These are phyloP conservation scores for Stegodyphus mimosarum DNA, from an alignment of 1,140 invertebrate species.

Conservation along the genomic window DNA sequence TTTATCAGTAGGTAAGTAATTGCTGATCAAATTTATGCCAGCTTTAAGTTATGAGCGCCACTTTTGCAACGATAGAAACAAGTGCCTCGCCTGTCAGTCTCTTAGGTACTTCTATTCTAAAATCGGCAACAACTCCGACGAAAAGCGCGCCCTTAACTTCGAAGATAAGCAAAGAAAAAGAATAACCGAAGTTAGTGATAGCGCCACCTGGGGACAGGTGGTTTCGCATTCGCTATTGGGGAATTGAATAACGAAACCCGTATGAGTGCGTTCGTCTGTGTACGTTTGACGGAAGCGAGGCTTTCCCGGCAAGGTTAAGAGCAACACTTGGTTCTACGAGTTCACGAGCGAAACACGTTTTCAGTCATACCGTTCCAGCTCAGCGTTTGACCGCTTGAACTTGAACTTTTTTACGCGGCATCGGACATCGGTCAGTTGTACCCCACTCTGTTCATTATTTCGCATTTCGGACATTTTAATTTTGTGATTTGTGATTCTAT, in stretches of 20 bases:
- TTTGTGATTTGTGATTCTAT: neutral
- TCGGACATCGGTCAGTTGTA: slow-evolving; percentile 49
- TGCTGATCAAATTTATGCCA: neutral
- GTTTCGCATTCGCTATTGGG: slow-evolving; percentile 6
- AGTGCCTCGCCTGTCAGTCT: neutral
- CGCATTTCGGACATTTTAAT: neutral
- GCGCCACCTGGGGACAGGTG: slow-evolving; percentile 58
- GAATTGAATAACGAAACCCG: slow-evolving; percentile 52
- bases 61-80: neutral
- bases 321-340: slow-evolving; percentile 55
- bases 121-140: neutral
- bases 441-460: too few species aligned
- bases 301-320: slow-evolving; percentile 54
- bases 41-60: neutral
- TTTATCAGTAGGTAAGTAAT: neutral
- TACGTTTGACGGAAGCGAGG: slow-evolving; percentile 39
- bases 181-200: neutral
- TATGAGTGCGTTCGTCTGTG: slow-evolving; percentile 18
- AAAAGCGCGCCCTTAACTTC: neutral
- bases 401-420: slow-evolving; percentile 42
- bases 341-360: slow-evolving; percentile 53
- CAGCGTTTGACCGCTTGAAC: slow-evolving; percentile 48
- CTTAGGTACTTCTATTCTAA: neutral
- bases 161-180: neutral
- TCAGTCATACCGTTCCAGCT: slow-evolving; percentile 1